These are phyloP conservation scores for Gasteruption jaculator DNA, from an alignment of 2,888 invertebrate species.

Conservation along the genomic window DNA sequence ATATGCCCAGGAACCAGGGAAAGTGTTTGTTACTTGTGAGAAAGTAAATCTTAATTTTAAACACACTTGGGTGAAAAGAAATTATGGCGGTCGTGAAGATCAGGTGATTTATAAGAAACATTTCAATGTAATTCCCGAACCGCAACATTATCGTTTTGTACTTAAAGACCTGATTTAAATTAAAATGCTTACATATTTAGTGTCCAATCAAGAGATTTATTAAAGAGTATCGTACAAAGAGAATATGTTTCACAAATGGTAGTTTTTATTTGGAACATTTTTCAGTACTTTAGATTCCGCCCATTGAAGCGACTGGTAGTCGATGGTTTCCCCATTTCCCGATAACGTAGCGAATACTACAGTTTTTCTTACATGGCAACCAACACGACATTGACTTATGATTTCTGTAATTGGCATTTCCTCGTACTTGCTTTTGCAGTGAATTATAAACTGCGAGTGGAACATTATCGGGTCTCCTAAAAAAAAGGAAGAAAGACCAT, in stretches of 20 bases:
- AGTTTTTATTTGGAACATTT: slow-evolving; percentile 14
- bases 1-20: slow-evolving; percentile 75
- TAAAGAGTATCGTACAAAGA: too few species aligned
- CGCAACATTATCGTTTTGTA: slow-evolving; percentile 75
- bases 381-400: slow-evolving; percentile 38
- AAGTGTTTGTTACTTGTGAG: slow-evolving; percentile 78
- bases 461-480: slow-evolving; percentile 75
- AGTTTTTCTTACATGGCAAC: slow-evolving; percentile 44
- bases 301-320: slow-evolving; percentile 47
- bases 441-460: slow-evolving; percentile 74
- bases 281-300: slow-evolving; percentile 32
- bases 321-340: slow-evolving; percentile 29
- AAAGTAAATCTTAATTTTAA: slow-evolving; percentile 74
- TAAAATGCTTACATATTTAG: not conserved
- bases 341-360: slow-evolving; percentile 40
- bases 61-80: slow-evolving; percentile 67
- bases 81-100: slow-evolving; percentile 62
- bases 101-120: slow-evolving; percentile 78
- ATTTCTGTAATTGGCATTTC: slow-evolving; percentile 40
- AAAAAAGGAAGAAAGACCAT: slow-evolving; percentile 35
- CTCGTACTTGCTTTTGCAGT: slow-evolving; percentile 58
- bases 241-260: slow-evolving; percentile 16
- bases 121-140: slow-evolving; percentile 75
- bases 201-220: not conserved
- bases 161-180: slow-evolving; percentile 67